Percentiles rank a stretch among this genome's conserved stretches.
These are phyloP conservation scores for Oreochromis mossambicus DNA, from an alignment of 2,797 vertebrate genomes.

Conservation along the genomic window DNA sequence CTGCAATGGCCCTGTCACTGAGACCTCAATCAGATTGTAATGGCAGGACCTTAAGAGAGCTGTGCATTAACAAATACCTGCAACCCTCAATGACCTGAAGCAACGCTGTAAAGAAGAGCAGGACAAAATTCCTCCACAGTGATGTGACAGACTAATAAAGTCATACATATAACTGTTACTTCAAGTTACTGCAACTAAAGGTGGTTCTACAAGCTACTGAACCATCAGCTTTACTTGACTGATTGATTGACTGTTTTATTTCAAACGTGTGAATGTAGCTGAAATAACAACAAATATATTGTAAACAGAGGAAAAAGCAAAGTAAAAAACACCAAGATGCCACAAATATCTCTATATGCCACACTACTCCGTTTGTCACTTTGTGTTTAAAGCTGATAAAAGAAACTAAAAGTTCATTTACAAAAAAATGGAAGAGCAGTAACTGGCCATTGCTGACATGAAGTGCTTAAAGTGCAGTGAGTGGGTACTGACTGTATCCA, in stretches of 20 bases:
- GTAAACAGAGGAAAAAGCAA: neutral
- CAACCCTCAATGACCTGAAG: neutral
- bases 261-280: neutral
- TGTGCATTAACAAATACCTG: neutral
- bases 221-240: neutral
- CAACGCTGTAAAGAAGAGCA: neutral
- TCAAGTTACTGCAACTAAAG: neutral
- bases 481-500: conserved; percentile 77
- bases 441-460: neutral
- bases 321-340: neutral
- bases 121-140: neutral
- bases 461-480: neutral
- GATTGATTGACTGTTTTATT: neutral
- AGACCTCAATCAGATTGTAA: neutral
- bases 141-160: neutral
- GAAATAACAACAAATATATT: neutral
- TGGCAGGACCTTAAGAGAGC: neutral
- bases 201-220: neutral
- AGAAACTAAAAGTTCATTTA: neutral
- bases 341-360: neutral
- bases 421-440: neutral
- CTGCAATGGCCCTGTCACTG: neutral
- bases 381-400: neutral
- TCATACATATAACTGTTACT: neutral
- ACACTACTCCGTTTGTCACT: neutral